A percentile compares a stretch with the other conserved stretches of the same genome.
Conservation (phyloP, 2,113 vertebrate genomes). For the Ageneiosus marmoratus region DNA sequence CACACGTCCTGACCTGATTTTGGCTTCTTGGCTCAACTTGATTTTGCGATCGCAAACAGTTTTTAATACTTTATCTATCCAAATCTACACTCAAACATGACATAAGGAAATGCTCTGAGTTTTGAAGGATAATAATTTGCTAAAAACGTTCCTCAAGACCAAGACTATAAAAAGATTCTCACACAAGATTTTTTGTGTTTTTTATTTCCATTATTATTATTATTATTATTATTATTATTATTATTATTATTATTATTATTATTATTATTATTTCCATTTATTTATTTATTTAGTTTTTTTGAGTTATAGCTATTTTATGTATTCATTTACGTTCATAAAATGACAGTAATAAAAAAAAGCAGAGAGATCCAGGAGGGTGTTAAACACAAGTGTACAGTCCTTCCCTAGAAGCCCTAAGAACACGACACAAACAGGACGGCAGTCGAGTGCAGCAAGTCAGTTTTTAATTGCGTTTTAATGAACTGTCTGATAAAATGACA, state of each 20-base stretch:
- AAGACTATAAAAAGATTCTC: conserved; percentile 47
- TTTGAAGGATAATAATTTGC: conserved; percentile 49
- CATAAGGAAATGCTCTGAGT: conserved; percentile 62
- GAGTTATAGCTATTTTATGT: background rate
- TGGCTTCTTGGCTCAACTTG: conserved; percentile 61
- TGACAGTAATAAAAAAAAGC: background rate
- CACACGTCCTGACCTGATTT: conserved; percentile 71
- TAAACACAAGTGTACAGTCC: background rate
- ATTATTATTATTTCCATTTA: no score
- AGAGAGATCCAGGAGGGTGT: background rate
- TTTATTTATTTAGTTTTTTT: background rate
- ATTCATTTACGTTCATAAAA: background rate
- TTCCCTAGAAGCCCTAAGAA: background rate
- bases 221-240: no score
- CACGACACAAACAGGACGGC: background rate
- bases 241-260: no score
- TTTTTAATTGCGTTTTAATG: conserved; percentile 21
- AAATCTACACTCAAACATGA: conserved; percentile 59
- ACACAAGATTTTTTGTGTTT: background rate
- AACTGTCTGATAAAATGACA: background rate
- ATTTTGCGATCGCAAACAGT: conserved; percentile 68
- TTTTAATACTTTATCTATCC: conserved; percentile 72
- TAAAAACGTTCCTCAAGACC: conserved; percentile 42
- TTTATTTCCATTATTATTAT: no score
- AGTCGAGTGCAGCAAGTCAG: background rate